Percentiles rank a stretch among this genome's conserved stretches.
These are phyloP conservation scores for Laterallus jamaicensis DNA, from an alignment of 2,113 vertebrate genomes.

Conservation along the genomic window DNA sequence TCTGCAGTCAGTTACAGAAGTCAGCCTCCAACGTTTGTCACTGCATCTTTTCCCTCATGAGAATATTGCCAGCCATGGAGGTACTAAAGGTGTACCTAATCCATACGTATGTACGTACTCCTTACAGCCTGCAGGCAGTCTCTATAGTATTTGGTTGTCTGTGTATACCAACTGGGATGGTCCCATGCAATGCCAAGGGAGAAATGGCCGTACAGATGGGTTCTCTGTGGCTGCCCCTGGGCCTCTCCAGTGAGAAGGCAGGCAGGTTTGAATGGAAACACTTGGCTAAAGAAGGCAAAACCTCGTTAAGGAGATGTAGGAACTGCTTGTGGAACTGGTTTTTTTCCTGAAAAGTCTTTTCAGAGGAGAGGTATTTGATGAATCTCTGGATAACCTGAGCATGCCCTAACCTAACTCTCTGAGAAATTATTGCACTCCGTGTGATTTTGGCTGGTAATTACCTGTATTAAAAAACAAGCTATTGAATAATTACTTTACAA, in stretches of 20 bases:
- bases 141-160: neutral
- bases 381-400: neutral
- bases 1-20: neutral
- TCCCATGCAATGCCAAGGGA: neutral
- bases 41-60: neutral
- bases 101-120: neutral
- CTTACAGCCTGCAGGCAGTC: neutral
- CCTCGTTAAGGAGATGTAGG: neutral
- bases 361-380: neutral
- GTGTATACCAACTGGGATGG: neutral
- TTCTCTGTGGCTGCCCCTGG: neutral
- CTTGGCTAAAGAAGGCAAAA: neutral
- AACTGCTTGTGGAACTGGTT: neutral
- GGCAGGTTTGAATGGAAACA: neutral
- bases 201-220: rapidly evolving
- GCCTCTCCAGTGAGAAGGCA: neutral
- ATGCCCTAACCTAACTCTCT: neutral
- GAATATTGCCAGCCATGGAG: neutral
- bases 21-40: neutral
- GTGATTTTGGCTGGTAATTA: neutral
- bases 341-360: neutral
- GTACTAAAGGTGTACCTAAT: neutral
- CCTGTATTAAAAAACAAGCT: neutral
- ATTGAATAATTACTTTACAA: neutral
- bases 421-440: neutral